Evolutionary conservation across 2,888 invertebrate genomes (phyloP), one percentile per base, ranked within the genome.

Genomic region (Drosophila putrida): DNA sequence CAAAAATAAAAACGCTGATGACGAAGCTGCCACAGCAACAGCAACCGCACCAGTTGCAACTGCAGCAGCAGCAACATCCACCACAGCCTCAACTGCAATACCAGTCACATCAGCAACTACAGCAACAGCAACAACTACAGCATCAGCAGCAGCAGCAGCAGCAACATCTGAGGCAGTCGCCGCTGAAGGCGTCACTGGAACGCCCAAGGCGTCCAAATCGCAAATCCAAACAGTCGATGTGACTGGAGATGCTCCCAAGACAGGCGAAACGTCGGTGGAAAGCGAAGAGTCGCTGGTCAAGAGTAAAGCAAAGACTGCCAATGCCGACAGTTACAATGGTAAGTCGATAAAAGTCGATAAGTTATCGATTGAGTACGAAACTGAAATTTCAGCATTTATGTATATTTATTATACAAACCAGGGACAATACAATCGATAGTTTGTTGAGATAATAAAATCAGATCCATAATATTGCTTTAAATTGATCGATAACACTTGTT

Each of bases 61-160:
- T n/a, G 31, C 76, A 58, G 62, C 79, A 31, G 27, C 74, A 5
- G 58, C 80, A 28, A 8, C 71, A 54, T 62, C 76, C 15, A 5
- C 59, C 11, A 28, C 47, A 10, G 28, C 28, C 3, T 35, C 44
- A 36, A 33, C 58, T 58, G 8, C 64, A 1, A 4, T 66, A 50
- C 46, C 64, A n/a, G 31, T 63, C n/a, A 10, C 58, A 13, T 9
- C 51, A 39, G n/a, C 67, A 4, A 35, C 61, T 27, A 51, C 55
- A 39, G 28, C 31, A 35, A 10, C 92, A 93, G 92, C 93, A 93
- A 93, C 87, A 92, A 92, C 80, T 90, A 91, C 87, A 91, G 91
- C 81, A 92, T 92, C 70, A 54, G 36, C 71, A 33, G 20, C 61
- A 20, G 92, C 93, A 92, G 93, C 86, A 92, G 92, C 80, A 90